A percentile compares a stretch with the other conserved stretches of the same genome.
These are phyloP conservation scores for Ellobium chinense DNA, from an alignment of 2,888 invertebrate species.

Conservation along the genomic window DNA sequence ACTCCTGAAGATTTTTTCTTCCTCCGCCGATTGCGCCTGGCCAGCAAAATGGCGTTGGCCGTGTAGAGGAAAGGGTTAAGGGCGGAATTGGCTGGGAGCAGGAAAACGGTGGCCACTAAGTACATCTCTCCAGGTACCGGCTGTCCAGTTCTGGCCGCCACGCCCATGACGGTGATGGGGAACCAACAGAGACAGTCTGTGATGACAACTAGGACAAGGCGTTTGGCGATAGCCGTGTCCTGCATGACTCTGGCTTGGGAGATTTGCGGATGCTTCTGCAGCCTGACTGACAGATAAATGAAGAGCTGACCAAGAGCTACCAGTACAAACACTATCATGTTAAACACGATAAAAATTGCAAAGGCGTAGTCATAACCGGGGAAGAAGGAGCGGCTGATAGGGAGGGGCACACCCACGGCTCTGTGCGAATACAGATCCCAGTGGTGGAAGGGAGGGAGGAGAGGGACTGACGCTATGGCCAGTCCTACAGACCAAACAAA, in stretches of 20 bases:
- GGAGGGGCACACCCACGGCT: constrained; percentile 48
- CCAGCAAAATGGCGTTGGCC: constrained; percentile 42
- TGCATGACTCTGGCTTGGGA: constrained; percentile 17
- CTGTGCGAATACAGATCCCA: constrained; percentile 50
- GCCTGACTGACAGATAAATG: constrained; percentile 46
- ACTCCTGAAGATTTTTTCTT: too few relatives aligned
- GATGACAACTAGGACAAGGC: constrained; percentile 39
- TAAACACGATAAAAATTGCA: constrained; percentile 44
- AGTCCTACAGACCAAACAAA: constrained; percentile 34
- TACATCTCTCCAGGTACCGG: constrained; percentile 47
- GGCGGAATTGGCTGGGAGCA: constrained; percentile 81
- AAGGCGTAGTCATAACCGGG: constrained; percentile 45
- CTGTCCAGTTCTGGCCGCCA: constrained; percentile 37
- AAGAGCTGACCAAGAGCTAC: constrained; percentile 43
- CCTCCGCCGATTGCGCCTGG: constrained; percentile 26
- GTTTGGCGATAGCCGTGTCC: constrained; percentile 44
- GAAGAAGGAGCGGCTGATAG: constrained; percentile 37
- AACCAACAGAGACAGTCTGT: constrained; percentile 49
- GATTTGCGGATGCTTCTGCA: constrained; percentile 24
- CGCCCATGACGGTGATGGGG: constrained; percentile 47
- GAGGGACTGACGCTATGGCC: constrained; percentile 35
- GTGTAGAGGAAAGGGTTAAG: constrained; percentile 78
- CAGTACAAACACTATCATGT: constrained; percentile 43
- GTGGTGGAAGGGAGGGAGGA: constrained; percentile 33
- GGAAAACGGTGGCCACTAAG: constrained; percentile 73